Percentiles rank a stretch among this genome's conserved stretches.
These are phyloP conservation scores for Tauraco hartlaubi DNA, from an alignment of 2,797 vertebrate species.

Conservation along the genomic window DNA sequence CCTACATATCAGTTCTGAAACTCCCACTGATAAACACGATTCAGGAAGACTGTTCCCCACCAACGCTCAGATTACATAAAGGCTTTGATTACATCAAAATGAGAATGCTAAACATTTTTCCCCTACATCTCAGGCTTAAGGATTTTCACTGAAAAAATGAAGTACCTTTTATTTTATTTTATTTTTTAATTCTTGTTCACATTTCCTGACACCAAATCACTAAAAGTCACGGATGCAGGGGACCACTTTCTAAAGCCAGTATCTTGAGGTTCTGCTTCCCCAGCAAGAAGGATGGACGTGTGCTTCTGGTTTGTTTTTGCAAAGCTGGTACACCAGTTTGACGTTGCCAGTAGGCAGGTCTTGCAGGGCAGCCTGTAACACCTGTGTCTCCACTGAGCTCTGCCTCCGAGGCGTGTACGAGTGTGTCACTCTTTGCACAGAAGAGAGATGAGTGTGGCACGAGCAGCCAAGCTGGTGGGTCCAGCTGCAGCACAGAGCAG, in stretches of 20 bases:
- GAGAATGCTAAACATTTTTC: background rate
- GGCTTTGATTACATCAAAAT: background rate
- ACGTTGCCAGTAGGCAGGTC: background rate
- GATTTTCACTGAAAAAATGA: background rate
- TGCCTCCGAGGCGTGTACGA: background rate
- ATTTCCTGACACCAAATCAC: background rate
- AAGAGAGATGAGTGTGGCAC: background rate
- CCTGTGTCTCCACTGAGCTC: background rate
- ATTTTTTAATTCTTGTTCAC: background rate
- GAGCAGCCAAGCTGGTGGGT: background rate
- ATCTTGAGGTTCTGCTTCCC: background rate
- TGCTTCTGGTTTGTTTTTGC: background rate
- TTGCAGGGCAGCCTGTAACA: background rate
- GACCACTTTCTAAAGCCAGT: background rate
- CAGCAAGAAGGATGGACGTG: background rate
- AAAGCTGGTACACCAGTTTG: background rate
- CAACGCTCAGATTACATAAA: slow-evolving; percentile 35
- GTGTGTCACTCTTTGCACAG: background rate
- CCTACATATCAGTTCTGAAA: background rate
- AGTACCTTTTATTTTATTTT: background rate
- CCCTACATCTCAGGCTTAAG: background rate
- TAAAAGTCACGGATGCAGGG: background rate
- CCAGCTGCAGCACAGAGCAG: background rate
- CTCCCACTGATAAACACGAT: slow-evolving; percentile 24
- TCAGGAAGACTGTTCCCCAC: slow-evolving; percentile 8